Conservation (phyloP, 2,888 invertebrate genomes). For the Erebia ligea region DNA sequence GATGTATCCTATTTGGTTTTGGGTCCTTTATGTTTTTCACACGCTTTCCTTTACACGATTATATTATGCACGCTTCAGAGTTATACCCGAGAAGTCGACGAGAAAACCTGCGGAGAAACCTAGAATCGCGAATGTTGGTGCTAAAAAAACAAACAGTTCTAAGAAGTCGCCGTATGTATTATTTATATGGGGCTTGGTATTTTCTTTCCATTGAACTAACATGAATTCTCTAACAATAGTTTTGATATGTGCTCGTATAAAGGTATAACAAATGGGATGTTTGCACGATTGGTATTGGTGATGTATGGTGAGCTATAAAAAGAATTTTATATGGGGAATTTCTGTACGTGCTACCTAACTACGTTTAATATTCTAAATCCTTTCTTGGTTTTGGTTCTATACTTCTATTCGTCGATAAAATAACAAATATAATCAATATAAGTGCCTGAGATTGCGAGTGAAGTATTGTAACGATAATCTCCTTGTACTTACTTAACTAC, state of each 20-base stretch:
- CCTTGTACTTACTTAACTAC: background rate
- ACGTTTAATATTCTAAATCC: background rate
- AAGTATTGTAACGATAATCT: background rate
- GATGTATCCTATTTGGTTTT: background rate
- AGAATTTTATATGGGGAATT: background rate
- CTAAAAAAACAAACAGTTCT: constrained; percentile 61
- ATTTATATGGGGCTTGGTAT: constrained; percentile 41
- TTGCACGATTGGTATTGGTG: constrained; percentile 17
- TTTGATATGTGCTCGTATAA: constrained; percentile 1
- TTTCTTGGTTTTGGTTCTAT: background rate
- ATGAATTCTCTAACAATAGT: constrained; percentile 16
- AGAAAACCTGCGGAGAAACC: constrained; percentile 60
- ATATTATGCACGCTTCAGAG: constrained; percentile 65
- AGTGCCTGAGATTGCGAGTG: background rate
- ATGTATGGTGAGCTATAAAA: background rate
- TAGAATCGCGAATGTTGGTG: constrained; percentile 53
- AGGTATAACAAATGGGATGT: constrained; percentile 30
- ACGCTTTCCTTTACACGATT: constrained; percentile 29
- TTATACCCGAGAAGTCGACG: constrained; percentile 59
- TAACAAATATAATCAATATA: background rate
- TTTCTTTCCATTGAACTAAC: constrained; percentile 31
- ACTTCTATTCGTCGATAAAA: background rate
- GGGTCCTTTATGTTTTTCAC: constrained; percentile 6
- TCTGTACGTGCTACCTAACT: background rate
- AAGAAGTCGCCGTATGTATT: constrained; percentile 58